Conservation (phyloP, 1,140 invertebrate species). For the Diprion similis region DNA sequence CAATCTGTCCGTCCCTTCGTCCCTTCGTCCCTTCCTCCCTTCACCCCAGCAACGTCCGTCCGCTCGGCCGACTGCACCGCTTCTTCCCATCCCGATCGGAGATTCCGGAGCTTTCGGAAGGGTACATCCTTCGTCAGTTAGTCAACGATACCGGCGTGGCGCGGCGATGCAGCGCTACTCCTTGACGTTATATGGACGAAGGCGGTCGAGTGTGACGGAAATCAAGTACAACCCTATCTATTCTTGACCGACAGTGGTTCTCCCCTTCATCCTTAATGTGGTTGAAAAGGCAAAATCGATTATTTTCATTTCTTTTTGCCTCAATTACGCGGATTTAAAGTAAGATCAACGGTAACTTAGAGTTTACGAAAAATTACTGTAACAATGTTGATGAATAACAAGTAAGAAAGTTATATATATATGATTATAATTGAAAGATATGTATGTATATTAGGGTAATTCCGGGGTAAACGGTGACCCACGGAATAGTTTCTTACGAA, state of each 20-base stretch:
- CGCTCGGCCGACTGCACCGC: conserved; percentile 11
- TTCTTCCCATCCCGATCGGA: conserved; percentile 38
- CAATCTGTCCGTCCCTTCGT: conserved; percentile 52
- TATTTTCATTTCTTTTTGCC: not conserved
- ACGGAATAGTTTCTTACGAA: too few species aligned
- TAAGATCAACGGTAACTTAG: too few species aligned
- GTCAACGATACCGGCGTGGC: conserved; percentile 37
- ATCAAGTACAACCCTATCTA: conserved; percentile 54
- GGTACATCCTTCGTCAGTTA: conserved; percentile 49
- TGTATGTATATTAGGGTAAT: too few species aligned
- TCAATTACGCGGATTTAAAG: not conserved
- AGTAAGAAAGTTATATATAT: too few species aligned
- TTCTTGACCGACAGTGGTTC: conserved; percentile 36
- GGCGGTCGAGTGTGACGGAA: conserved; percentile 42
- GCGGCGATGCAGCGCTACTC: conserved; percentile 28
- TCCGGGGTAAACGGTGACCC: too few species aligned
- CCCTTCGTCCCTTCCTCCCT: not conserved
- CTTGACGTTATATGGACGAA: conserved; percentile 42
- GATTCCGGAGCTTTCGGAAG: not conserved
- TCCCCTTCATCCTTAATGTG: conserved; percentile 11
- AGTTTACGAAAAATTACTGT: too few species aligned
- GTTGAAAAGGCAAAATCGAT: not conserved
- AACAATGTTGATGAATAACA: not conserved
- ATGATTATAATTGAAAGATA: too few species aligned
- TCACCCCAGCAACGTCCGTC: not conserved